phyloP scores from a whole-genome alignment of 2,797 vertebrate genomes.

The Hydrophis major region DNA sequence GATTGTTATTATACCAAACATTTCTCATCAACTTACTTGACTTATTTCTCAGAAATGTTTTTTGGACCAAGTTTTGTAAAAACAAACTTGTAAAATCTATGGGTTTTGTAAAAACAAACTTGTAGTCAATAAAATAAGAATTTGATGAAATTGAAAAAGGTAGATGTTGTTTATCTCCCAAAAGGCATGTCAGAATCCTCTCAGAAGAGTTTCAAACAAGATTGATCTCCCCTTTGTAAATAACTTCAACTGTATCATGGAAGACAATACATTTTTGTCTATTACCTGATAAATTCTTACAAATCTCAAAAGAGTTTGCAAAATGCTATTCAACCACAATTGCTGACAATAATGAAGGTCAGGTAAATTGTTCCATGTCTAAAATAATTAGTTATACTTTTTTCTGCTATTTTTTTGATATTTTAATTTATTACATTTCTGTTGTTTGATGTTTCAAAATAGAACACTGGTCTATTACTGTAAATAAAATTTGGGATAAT shows the following conservation, averaged over 20 bases:
- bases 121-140: neutral
- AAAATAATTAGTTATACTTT: neutral
- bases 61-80: neutral
- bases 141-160: neutral
- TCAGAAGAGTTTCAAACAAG: neutral
- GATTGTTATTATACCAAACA: neutral
- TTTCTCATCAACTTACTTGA: neutral
- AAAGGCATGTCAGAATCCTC: neutral
- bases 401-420: neutral
- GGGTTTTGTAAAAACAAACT: neutral
- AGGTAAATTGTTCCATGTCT: neutral
- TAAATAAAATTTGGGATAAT: neutral
- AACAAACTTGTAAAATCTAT: neutral
- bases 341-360: neutral
- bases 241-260: neutral
- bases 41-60: neutral
- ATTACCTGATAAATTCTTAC: neutral
- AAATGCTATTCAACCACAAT: neutral
- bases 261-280: neutral
- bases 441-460: neutral
- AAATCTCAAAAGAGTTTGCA: neutral
- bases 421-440: neutral
- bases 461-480: neutral
- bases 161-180: neutral
- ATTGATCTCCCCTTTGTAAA: neutral